phyloP scores from a whole-genome alignment of 2,888 invertebrate species.

The Drosophila pseudotakahashii region DNA sequence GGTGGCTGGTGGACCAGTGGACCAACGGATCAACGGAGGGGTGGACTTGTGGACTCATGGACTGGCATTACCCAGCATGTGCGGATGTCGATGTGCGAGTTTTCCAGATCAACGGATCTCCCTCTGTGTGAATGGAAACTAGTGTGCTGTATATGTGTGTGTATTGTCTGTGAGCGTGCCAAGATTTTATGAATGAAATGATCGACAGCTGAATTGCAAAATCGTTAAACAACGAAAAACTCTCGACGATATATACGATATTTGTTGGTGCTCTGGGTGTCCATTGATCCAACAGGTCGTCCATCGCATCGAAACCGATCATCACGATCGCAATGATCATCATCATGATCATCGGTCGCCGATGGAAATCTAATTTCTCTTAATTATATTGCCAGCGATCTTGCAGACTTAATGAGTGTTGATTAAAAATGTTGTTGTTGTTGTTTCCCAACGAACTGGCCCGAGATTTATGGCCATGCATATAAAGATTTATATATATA shows the following conservation, averaged over 20 bases:
- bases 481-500: slow-evolving; percentile 26
- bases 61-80: slow-evolving; percentile 62
- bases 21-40: neutral
- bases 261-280: slow-evolving; percentile 35
- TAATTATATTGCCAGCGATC: slow-evolving; percentile 79
- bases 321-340: slow-evolving; percentile 32
- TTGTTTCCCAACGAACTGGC: slow-evolving; percentile 30
- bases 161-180: slow-evolving; percentile 47
- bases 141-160: slow-evolving; percentile 14
- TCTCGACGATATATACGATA: slow-evolving; percentile 34
- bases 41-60: slow-evolving; percentile 2
- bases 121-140: slow-evolving; percentile 62
- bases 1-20: slow-evolving; percentile 45
- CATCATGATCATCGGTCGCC: slow-evolving; percentile 53
- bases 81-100: slow-evolving; percentile 72
- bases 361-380: slow-evolving; percentile 81
- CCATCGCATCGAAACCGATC: slow-evolving; percentile 22
- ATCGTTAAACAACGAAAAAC: slow-evolving; percentile 70
- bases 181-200: slow-evolving; percentile 81
- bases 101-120: slow-evolving; percentile 65
- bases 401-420: slow-evolving; percentile 78
- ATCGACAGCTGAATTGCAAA: slow-evolving; percentile 83
- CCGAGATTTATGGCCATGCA: slow-evolving; percentile 58
- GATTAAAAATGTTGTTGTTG: slow-evolving; percentile 66
- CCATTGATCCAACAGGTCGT: slow-evolving; percentile 78